phyloP scores from a whole-genome alignment of 2,797 vertebrate species.

The Anguilla marmorata region DNA sequence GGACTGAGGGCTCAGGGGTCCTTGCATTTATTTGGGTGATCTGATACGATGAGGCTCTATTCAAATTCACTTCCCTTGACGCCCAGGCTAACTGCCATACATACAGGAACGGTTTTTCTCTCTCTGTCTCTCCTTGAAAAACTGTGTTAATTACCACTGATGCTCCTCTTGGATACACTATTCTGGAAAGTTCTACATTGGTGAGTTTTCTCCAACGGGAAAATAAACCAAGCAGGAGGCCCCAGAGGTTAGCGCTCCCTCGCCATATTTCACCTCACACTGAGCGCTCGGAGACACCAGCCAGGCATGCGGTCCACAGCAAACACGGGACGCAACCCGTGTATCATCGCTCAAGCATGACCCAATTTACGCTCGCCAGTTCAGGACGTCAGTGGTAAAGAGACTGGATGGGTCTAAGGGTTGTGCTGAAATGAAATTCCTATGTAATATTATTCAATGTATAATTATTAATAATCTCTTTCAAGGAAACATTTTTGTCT shows the following conservation, averaged over 20 bases:
- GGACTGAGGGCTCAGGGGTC: conserved; percentile 32
- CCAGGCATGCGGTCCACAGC: neutral
- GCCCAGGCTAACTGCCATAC: neutral
- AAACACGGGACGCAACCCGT: neutral
- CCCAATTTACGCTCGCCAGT: neutral
- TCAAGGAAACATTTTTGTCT: neutral
- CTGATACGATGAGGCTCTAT: conserved; percentile 37
- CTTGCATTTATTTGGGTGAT: conserved; percentile 46
- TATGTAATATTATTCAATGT: neutral
- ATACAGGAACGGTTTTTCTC: neutral
- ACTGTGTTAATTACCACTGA: neutral
- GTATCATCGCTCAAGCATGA: neutral
- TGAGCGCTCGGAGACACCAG: neutral
- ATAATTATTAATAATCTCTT: neutral
- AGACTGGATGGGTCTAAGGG: neutral
- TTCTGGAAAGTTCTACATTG: neutral
- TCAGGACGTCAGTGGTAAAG: neutral
- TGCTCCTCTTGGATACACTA: neutral
- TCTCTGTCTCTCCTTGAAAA: neutral
- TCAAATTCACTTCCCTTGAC: conserved; percentile 42
- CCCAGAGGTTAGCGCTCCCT: neutral
- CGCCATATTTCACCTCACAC: neutral
- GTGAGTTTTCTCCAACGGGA: conserved; percentile 9
- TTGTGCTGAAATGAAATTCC: neutral
- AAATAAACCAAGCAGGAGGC: conserved; percentile 12